phyloP scores from a whole-genome alignment of 2,888 invertebrate species.

The Tribolium freemani region DNA sequence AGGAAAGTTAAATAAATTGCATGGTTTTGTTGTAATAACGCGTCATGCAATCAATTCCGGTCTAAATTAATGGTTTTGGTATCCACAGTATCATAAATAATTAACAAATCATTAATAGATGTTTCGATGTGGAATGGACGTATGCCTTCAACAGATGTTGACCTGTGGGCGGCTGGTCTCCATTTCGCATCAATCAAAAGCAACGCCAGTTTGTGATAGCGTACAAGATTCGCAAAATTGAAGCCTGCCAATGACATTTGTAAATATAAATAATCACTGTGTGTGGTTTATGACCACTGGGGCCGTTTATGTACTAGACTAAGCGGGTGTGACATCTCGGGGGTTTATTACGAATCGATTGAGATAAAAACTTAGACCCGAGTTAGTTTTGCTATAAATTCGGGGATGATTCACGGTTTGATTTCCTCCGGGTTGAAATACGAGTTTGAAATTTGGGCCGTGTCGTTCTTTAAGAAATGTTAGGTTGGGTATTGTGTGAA shows the following conservation, averaged over 20 bases:
- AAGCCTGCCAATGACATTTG: constrained; percentile 49
- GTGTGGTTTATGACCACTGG: constrained; percentile 33
- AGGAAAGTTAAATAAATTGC: not conserved
- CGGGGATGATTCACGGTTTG: no score
- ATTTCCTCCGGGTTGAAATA: not conserved
- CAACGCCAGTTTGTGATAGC: constrained; percentile 43
- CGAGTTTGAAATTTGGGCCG: not conserved
- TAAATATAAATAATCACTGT: constrained; percentile 46
- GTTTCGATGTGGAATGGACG: constrained; percentile 46
- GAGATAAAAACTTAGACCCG: not conserved
- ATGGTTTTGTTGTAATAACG: not conserved
- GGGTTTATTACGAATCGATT: not conserved
- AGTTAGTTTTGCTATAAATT: constrained; percentile 2
- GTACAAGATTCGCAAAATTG: constrained; percentile 48
- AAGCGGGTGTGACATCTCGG: not conserved
- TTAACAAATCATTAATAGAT: constrained; percentile 47
- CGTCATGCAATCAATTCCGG: constrained; percentile 7
- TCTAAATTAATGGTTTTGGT: constrained; percentile 39
- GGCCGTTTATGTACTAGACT: constrained; percentile 22
- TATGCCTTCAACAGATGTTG: constrained; percentile 46
- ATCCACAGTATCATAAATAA: constrained; percentile 42
- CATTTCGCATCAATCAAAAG: constrained; percentile 51
- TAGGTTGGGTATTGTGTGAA: not conserved
- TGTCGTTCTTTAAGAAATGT: not conserved
- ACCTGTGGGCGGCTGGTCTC: constrained; percentile 44